Percentiles rank a stretch among this genome's conserved stretches.
Conservation (phyloP, 2,113 vertebrate species). For the Trogon surrucura region DNA sequence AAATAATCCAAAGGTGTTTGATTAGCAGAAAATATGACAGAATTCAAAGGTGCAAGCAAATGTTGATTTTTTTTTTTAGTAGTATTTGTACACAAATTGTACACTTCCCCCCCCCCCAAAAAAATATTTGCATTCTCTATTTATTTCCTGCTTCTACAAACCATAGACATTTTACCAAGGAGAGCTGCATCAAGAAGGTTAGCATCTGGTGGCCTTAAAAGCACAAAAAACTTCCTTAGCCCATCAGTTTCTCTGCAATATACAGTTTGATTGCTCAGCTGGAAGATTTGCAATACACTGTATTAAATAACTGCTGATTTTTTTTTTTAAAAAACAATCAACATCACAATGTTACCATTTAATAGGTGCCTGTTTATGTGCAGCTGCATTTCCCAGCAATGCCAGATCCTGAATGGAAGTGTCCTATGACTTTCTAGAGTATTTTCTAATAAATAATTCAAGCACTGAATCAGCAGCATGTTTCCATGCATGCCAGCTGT, state of each 20-base stretch:
- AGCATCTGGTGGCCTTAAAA: not conserved
- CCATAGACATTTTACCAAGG: not conserved
- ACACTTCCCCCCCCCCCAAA: not conserved
- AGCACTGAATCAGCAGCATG: not conserved
- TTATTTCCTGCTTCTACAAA: not conserved
- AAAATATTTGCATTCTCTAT: not conserved
- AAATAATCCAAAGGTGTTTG: not conserved
- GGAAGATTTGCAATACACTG: not conserved
- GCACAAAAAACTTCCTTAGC: not conserved
- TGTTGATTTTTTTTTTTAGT: not conserved
- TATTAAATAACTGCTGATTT: not conserved
- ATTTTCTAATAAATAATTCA: slow-evolving; percentile 37
- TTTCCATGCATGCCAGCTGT: not conserved
- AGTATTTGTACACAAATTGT: too few relatives aligned
- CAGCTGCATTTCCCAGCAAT: not conserved
- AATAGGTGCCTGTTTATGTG: not conserved
- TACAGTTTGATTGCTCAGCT: not conserved
- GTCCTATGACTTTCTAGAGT: not conserved
- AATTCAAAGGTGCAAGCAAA: not conserved
- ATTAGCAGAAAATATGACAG: not conserved
- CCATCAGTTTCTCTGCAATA: not conserved
- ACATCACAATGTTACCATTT: not conserved
- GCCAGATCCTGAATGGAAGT: not conserved
- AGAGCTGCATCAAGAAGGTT: not conserved
- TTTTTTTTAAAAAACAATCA: too few relatives aligned